These are phyloP conservation scores for Machimus atricapillus DNA, from an alignment of 2,888 invertebrate genomes.

Conservation along the genomic window DNA sequence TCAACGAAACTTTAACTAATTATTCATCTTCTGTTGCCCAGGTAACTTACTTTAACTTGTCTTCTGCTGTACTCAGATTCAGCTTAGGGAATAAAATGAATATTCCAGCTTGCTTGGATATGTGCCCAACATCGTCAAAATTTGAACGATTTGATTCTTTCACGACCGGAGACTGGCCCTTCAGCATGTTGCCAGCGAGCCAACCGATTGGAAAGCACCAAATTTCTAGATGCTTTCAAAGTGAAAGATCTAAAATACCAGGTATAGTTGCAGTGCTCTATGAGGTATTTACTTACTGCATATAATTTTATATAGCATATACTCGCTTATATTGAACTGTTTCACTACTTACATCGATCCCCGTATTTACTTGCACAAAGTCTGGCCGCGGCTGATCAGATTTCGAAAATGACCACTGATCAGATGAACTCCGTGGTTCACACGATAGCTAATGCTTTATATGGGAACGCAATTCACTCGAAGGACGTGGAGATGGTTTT, in stretches of 20 bases:
- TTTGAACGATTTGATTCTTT: slow-evolving; percentile 76
- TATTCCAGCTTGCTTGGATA: slow-evolving; percentile 80
- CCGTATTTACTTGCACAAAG: slow-evolving; percentile 75
- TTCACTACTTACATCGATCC: slow-evolving; percentile 72
- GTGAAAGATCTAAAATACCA: slow-evolving; percentile 83
- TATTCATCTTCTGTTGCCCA: slow-evolving; percentile 66
- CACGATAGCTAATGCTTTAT: slow-evolving; percentile 69
- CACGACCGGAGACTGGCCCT: slow-evolving; percentile 78
- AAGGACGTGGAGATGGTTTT: slow-evolving; percentile 76
- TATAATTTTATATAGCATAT: slow-evolving; percentile 61
- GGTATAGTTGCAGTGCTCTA: slow-evolving; percentile 60
- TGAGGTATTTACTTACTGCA: background rate
- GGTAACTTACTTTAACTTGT: slow-evolving; percentile 49
- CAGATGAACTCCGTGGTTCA: slow-evolving; percentile 59
- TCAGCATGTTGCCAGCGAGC: slow-evolving; percentile 78
- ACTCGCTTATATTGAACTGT: slow-evolving; percentile 72
- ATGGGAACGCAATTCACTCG: slow-evolving; percentile 76
- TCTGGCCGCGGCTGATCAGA: slow-evolving; percentile 71
- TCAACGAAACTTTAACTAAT: slow-evolving; percentile 75
- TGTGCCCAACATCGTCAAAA: slow-evolving; percentile 86
- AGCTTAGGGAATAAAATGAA: slow-evolving; percentile 1
- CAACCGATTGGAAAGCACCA: slow-evolving; percentile 68
- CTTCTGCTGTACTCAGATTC: background rate
- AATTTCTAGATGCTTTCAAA: slow-evolving; percentile 83
- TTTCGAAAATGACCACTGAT: slow-evolving; percentile 58